Base-by-base conservation (phyloP, 1,140 invertebrate genomes). In the Drosophila nikananu region DNA sequence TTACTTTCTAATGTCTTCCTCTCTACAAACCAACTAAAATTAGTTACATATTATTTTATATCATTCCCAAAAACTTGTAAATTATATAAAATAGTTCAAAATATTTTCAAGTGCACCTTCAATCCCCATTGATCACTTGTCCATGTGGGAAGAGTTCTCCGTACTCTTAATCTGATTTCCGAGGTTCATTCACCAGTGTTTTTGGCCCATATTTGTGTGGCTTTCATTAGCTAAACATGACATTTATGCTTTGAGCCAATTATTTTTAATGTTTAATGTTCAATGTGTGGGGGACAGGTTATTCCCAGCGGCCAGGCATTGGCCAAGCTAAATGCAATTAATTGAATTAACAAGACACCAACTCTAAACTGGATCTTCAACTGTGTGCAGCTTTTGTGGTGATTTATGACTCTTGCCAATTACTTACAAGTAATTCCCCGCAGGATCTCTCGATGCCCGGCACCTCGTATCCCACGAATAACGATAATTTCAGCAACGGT, bases 401-500 rank as follows among this genome's bases (percentile, higher is more conserved):
- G 27, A 77, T 68, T 48, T 41, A 54, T 44, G 62, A 61, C 10
- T 73, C 41, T 63, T 64, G 64, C 48, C 51, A 66, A 39, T 44
- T 68, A 54, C 70, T 59, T 87, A 57, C 41, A n/a, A 51, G 67
- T 30, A 39, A 73, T 74, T 65, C n/a, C 64, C 54, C 58, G n/a
- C 46, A 90, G 86, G 81, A 78, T 73, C 60, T 73, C 60, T 75
- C 65, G 15, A 91, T 91, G 89, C 83, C 89, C 21, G 89, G 89
- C 81, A 89, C 83, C 62, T 91, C 87, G 57, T 91, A 78, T 75
- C 87, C 83, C 51, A 76, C 66, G 51, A 91, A 91, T 66, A 91
- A 91, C 48, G 90, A 91, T 48, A 91, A 91, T 59, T 86, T 82
- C 59, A 87, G 83, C 65, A 67, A 77, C 75, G 89, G 89, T 1